Evolutionary conservation across 2,888 invertebrate species (phyloP), one percentile per base, ranked within the genome.

Genomic region (Apodemia hepburni): DNA sequence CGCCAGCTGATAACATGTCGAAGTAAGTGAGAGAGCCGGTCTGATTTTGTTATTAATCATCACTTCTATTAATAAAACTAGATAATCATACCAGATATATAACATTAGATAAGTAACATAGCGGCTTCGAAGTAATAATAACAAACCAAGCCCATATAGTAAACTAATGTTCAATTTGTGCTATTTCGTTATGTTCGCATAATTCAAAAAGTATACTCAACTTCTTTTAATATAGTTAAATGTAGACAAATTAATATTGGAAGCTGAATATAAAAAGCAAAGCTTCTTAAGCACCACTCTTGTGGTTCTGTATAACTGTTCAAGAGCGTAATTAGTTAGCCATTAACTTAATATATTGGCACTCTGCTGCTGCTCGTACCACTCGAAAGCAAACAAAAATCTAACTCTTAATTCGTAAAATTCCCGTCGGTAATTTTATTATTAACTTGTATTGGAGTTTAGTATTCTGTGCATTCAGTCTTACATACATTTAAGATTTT

Each of bases 291-390:
- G 81, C 82, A 77, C 78, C 78, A 81, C 80, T 86, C 82, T 79
- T 76, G 81, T 79, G 80, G 81, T 81, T 75, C 78, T 81, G 75
- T 77, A 79, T 74, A 83, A 81, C 79, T 75, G 76, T 78, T 80
- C 75, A 74, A 77, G 78, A 75, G 78, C 74, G 80, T 84, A 89
- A 87, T 88, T 88, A 87, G 82, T 85, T 85, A 77, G 74, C 84
- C 80, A 86, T 87, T 86, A 84, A 78, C 73, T 69, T 82, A 85
- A 87, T 85, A 84, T 84, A 85, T 84, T 78, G 80, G 80, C 75
- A 77, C 78, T 78, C 74, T 64, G 69, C 70, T 73, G 71, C 71
- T 73, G 70, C 72, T 75, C 72, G 73, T 72, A 77, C 74, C 72
- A 74, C 79, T 71, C 69, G 74, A 75, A 74, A 68, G 71, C 72